Evolutionary conservation across 1,140 invertebrate genomes (phyloP).

Genomic region (Drosophila melanogaster): Release_6_plus_ISO1_MT NC_004354.4:13585001-13585500

Average conservation of each 20-base stretch:
- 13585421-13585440: too few relatives aligned
- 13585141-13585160: conserved; percentile 18
- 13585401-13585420: too few relatives aligned
- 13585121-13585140: not conserved
- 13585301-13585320: not conserved
- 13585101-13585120: not conserved
- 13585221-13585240: conserved; percentile 4
- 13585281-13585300: not conserved
- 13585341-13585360: too few relatives aligned
- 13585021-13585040: conserved; percentile 93
- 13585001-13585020: conserved; percentile 95
- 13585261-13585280: not conserved
- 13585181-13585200: conserved; percentile 11
- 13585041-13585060: conserved; percentile 77
- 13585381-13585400: too few relatives aligned
- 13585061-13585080: not conserved
- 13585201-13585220: conserved; percentile 21
- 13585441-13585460: too few relatives aligned
- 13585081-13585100: not conserved
- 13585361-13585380: too few relatives aligned
- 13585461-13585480: too few relatives aligned
- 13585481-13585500: too few relatives aligned
- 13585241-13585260: not conserved
- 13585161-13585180: conserved; percentile 25
- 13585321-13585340: not conserved